Percentiles rank a stretch among this genome's conserved stretches.
phyloP scores from a whole-genome alignment of 2,888 invertebrate species.

The Cheilosia urbana region DNA sequence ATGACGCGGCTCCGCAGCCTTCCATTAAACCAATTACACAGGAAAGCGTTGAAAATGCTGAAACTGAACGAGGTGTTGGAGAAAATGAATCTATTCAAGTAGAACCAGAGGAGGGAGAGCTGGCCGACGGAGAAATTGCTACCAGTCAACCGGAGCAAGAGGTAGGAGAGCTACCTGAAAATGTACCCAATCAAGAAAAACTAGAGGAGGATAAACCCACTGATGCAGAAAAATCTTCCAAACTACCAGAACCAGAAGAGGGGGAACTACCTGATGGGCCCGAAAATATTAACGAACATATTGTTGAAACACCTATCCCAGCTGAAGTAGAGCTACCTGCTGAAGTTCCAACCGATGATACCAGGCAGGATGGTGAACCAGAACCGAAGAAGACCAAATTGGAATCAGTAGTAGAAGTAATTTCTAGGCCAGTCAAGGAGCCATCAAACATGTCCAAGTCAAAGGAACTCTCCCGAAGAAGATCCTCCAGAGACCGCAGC shows the following conservation, averaged over 20 bases:
- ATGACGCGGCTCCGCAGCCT: not conserved
- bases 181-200: not conserved
- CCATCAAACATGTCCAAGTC: not conserved
- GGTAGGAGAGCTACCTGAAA: not conserved
- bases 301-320: not conserved
- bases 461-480: constrained; percentile 15
- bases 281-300: not conserved
- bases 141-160: not conserved
- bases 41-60: not conserved
- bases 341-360: not conserved
- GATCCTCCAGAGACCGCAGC: constrained; percentile 37
- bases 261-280: not conserved
- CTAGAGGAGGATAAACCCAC: not conserved
- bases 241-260: not conserved
- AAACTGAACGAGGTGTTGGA: not conserved
- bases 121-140: not conserved
- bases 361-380: constrained; percentile 26
- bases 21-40: not conserved
- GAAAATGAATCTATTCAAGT: not conserved
- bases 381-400: constrained; percentile 47
- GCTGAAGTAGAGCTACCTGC: not conserved
- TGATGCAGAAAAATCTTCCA: not conserved
- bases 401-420: not conserved
- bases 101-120: not conserved
- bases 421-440: not conserved